These are phyloP conservation scores for Cylloceria caligata DNA, from an alignment of 2,888 invertebrate species.

Conservation along the genomic window DNA sequence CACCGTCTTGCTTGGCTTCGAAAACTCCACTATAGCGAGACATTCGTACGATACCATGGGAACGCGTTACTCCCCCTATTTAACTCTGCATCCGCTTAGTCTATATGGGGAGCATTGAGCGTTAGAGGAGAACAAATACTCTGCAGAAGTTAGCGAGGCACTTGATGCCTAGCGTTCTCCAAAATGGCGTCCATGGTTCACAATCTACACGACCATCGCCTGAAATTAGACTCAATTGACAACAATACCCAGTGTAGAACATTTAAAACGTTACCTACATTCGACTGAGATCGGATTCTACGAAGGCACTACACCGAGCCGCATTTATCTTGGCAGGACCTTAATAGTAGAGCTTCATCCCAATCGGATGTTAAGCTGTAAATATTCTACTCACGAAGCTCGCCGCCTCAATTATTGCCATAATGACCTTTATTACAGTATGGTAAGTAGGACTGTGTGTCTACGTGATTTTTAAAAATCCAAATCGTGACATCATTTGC, in stretches of 20 bases:
- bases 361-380: too few species aligned
- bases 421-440: slow-evolving; percentile 2
- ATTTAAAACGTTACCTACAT: too few species aligned
- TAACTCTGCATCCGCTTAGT: not conserved
- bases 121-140: not conserved
- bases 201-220: not conserved
- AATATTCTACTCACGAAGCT: not conserved
- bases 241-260: not conserved
- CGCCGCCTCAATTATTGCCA: not conserved
- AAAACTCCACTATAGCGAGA: slow-evolving; percentile 15
- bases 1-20: slow-evolving; percentile 8
- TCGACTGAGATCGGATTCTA: too few species aligned
- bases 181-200: slow-evolving; percentile 38
- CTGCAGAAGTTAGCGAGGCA: not conserved
- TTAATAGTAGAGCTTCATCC: too few species aligned
- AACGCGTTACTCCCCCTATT: not conserved
- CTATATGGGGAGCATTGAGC: not conserved
- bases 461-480: slow-evolving; percentile 23
- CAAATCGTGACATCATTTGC: slow-evolving; percentile 50
- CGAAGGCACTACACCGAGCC: too few species aligned
- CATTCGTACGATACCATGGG: not conserved
- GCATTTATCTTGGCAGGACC: too few species aligned
- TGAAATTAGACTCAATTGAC: not conserved
- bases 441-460: slow-evolving; percentile 10
- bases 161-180: slow-evolving; percentile 37